These are phyloP conservation scores for Pimpla rufipes DNA, from an alignment of 2,888 invertebrate species.

Conservation along the genomic window DNA sequence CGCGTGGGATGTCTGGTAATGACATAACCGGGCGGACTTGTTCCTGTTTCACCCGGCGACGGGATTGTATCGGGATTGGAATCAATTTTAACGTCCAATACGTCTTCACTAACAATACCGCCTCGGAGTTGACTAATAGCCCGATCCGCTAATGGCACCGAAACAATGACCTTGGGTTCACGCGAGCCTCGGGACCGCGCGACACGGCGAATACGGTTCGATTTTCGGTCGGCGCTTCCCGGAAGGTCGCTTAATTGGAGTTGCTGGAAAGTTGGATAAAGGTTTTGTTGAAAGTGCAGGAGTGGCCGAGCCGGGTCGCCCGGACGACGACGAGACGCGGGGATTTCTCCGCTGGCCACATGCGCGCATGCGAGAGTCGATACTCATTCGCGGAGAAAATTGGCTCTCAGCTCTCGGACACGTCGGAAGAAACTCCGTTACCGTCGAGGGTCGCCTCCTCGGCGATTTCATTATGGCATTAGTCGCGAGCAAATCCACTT, in stretches of 20 bases:
- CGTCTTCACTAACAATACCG: background rate
- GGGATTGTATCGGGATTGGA: background rate
- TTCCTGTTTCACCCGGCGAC: no score
- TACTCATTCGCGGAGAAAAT: slow-evolving; percentile 41
- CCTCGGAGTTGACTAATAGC: background rate
- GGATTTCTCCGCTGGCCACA: background rate
- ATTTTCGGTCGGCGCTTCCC: slow-evolving; percentile 9
- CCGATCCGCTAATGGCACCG: background rate
- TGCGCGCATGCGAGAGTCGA: slow-evolving; percentile 14
- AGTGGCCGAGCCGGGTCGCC: background rate
- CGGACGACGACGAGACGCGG: background rate
- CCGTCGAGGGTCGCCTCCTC: slow-evolving; percentile 13
- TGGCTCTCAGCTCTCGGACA: slow-evolving; percentile 38
- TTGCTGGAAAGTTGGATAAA: slow-evolving; percentile 22
- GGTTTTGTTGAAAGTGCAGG: slow-evolving; percentile 17
- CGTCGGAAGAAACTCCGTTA: background rate
- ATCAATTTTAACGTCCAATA: background rate
- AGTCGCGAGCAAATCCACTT: slow-evolving; percentile 45
- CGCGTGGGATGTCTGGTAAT: background rate
- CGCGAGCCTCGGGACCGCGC: no score
- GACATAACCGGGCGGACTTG: background rate
- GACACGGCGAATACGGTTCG: slow-evolving; percentile 20
- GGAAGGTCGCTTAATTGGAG: slow-evolving; percentile 32
- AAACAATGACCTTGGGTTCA: background rate
- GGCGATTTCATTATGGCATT: slow-evolving; percentile 49